These are phyloP conservation scores for Hydrocynus forskahlii DNA, from an alignment of 2,797 vertebrate genomes.

Conservation along the genomic window DNA sequence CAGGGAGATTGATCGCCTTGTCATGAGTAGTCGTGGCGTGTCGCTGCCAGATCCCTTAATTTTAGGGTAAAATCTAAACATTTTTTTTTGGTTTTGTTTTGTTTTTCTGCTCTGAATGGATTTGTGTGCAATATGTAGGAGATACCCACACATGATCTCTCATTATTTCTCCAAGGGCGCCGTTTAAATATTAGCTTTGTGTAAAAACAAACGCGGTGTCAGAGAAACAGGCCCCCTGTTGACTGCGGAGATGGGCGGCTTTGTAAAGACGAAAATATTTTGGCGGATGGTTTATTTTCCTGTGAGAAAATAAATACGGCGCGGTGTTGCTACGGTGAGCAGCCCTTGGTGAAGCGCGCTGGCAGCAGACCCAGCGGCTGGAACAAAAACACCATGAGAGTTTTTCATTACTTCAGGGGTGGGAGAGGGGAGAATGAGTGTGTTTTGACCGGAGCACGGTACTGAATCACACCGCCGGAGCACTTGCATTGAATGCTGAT, in stretches of 20 bases:
- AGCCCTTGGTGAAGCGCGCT: slow-evolving; percentile 52
- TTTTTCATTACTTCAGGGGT: slow-evolving; percentile 59
- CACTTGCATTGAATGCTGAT: slow-evolving; percentile 47
- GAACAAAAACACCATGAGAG: slow-evolving; percentile 53
- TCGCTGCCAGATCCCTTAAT: slow-evolving; percentile 20
- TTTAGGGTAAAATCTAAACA: slow-evolving; percentile 49
- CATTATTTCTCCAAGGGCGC: slow-evolving; percentile 47
- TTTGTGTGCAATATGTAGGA: slow-evolving; percentile 30
- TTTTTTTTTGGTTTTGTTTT: not conserved
- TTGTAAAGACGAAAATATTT: slow-evolving; percentile 62
- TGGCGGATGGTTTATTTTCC: slow-evolving; percentile 60
- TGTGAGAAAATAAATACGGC: slow-evolving; percentile 65
- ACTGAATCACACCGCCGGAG: slow-evolving; percentile 50
- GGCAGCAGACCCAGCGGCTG: slow-evolving; percentile 43
- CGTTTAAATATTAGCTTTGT: slow-evolving; percentile 65
- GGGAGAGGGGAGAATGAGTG: slow-evolving; percentile 45
- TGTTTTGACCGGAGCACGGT: slow-evolving; percentile 38
- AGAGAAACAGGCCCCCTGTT: slow-evolving; percentile 52
- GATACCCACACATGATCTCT: slow-evolving; percentile 41
- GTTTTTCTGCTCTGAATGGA: not conserved
- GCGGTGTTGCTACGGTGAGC: slow-evolving; percentile 60
- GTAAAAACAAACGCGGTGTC: slow-evolving; percentile 58
- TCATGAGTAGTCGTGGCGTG: slow-evolving; percentile 12
- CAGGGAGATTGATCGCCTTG: slow-evolving; percentile 19
- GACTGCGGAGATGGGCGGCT: slow-evolving; percentile 51